Evolutionary conservation across 1,140 invertebrate species (phyloP).

Genomic region (Ericerus pela): DNA sequence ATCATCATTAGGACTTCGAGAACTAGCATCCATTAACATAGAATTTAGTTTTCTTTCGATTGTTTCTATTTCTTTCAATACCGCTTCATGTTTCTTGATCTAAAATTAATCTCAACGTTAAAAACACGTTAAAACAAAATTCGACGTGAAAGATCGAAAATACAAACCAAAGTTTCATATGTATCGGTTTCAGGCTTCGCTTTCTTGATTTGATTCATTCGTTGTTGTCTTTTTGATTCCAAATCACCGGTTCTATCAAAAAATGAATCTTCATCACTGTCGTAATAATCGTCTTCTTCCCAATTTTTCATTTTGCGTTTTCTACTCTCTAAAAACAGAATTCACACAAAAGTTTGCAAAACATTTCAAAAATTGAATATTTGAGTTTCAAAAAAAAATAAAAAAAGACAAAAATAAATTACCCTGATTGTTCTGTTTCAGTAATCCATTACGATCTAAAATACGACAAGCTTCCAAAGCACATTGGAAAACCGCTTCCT

Average conservation of each 20-base stretch:
- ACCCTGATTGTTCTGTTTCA: constrained; percentile 19
- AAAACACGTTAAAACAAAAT: background rate
- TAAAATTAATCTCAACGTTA: constrained; percentile 25
- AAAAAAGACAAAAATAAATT: background rate
- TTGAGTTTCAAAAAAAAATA: background rate
- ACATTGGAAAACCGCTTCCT: constrained; percentile 83
- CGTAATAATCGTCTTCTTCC: constrained; percentile 84
- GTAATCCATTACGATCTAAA: constrained; percentile 47
- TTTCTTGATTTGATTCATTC: constrained; percentile 55
- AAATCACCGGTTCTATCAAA: constrained; percentile 86
- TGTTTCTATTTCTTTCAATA: constrained; percentile 39
- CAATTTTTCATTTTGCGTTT: constrained; percentile 58
- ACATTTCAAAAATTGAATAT: constrained; percentile 7
- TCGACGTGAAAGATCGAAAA: background rate
- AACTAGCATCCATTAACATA: background rate
- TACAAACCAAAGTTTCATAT: constrained; percentile 51
- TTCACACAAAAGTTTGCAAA: constrained; percentile 15
- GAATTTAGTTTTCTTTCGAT: constrained; percentile 23
- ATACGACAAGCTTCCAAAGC: constrained; percentile 87
- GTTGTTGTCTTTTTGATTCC: constrained; percentile 65
- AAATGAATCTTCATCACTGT: constrained; percentile 95
- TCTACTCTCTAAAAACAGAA: constrained; percentile 37
- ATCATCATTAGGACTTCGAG: constrained; percentile 35
- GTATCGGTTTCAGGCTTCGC: constrained; percentile 46
- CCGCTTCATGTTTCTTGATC: constrained; percentile 48